Conservation (phyloP, 2,888 invertebrate species). For the Esperia sulphurella region DNA sequence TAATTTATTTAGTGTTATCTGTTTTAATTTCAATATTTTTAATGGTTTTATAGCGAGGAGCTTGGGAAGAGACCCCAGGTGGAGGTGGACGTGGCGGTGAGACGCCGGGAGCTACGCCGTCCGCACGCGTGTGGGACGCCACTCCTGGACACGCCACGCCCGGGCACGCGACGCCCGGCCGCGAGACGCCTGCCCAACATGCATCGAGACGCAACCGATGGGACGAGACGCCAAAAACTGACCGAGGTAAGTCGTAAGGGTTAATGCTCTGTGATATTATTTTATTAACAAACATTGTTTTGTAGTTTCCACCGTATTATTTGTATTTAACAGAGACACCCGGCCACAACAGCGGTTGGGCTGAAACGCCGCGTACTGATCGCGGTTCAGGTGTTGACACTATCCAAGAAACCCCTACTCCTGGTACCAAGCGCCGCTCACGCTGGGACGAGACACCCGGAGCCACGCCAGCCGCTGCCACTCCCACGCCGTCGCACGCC, state of each 20-base stretch:
- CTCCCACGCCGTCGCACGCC: conserved; percentile 85
- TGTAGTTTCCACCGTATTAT: background rate
- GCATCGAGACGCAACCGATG: conserved; percentile 95
- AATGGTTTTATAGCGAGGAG: conserved; percentile 45
- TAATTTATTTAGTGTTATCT: too few species aligned
- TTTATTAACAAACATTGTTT: background rate
- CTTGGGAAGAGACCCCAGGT: conserved; percentile 98
- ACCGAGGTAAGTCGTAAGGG: conserved; percentile 80
- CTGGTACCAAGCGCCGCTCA: conserved; percentile 96
- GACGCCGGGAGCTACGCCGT: conserved; percentile 96
- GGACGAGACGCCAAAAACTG: conserved; percentile 99
- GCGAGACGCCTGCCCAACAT: conserved; percentile 87
- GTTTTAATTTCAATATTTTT: too few species aligned
- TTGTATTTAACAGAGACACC: conserved; percentile 87
- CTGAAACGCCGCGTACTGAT: conserved; percentile 98
- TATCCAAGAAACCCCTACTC: conserved; percentile 95
- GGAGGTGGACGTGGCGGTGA: conserved; percentile 87
- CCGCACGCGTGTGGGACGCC: conserved; percentile 97
- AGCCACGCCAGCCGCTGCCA: conserved; percentile 84
- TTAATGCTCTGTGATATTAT: background rate
- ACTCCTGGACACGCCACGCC: conserved; percentile 96
- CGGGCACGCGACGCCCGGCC: conserved; percentile 90
- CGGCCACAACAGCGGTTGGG: conserved; percentile 98
- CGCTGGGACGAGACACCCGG: conserved; percentile 99
- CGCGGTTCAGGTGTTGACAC: conserved; percentile 87